phyloP scores from a whole-genome alignment of 2,113 vertebrate species.

The Ursus arctos region DNA sequence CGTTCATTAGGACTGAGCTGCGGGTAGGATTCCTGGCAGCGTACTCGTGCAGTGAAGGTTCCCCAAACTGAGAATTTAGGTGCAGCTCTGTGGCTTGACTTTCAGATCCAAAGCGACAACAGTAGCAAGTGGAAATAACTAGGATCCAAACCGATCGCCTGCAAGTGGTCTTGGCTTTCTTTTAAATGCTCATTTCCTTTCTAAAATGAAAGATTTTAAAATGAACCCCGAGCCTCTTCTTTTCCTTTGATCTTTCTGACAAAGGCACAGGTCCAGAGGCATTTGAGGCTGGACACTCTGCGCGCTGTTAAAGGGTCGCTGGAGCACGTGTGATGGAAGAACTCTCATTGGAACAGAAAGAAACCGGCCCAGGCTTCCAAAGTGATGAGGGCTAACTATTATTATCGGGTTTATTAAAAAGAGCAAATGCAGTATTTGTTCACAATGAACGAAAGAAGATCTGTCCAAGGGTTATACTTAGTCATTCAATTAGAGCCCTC shows the following conservation, averaged over 20 bases:
- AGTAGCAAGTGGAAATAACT: not conserved
- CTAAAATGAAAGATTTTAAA: conserved; percentile 47
- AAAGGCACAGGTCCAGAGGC: not conserved
- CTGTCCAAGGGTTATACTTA: conserved; percentile 28
- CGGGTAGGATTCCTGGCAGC: rapidly evolving
- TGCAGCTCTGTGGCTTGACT: not conserved
- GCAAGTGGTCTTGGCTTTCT: not conserved
- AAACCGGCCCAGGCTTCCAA: not conserved
- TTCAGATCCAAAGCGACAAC: conserved; percentile 44
- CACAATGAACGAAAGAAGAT: not conserved
- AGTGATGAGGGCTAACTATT: conserved; percentile 31
- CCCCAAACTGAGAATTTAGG: not conserved
- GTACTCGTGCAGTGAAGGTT: not conserved
- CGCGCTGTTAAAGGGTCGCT: not conserved
- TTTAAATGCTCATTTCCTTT: conserved; percentile 43
- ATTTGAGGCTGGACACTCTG: not conserved
- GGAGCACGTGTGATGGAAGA: not conserved
- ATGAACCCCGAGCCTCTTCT: not conserved
- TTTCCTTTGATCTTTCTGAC: conserved; percentile 52
- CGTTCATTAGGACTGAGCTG: not conserved
- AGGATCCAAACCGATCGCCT: not conserved
- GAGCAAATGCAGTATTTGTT: not conserved
- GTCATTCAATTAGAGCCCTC: not conserved
- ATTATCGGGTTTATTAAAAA: conserved; percentile 32
- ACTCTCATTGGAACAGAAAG: not conserved